Evolutionary conservation across 2,797 vertebrate species (phyloP).

Genomic region (Intellagama lesueurii): DNA sequence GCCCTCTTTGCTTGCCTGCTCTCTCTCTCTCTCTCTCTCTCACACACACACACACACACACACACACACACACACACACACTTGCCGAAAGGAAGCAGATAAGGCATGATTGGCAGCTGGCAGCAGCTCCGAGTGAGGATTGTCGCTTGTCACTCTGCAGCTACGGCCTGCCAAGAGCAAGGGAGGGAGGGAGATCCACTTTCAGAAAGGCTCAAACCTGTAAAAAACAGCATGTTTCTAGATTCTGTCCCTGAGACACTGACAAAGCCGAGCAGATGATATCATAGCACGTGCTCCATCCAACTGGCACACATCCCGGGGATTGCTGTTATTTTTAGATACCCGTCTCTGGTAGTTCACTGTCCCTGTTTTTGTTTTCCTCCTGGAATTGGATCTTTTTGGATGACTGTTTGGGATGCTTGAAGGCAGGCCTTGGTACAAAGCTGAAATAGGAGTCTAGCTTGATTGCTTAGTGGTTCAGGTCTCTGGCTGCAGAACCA

Average conservation of each 20-base stretch:
- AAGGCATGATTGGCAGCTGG: constrained; percentile 71
- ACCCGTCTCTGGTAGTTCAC: neutral
- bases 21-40: constrained; percentile 34
- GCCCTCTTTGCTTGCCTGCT: constrained; percentile 46
- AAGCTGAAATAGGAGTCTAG: neutral
- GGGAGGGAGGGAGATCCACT: neutral
- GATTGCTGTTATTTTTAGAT: neutral
- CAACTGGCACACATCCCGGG: neutral
- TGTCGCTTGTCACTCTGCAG: constrained; percentile 64
- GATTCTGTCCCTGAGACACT: neutral
- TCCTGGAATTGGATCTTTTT: neutral
- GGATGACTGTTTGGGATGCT: neutral
- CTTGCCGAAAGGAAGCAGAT: constrained; percentile 60
- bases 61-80: too few species aligned
- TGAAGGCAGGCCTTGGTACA: neutral
- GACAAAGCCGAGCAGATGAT: neutral
- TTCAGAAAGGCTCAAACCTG: neutral
- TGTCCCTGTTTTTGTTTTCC: neutral
- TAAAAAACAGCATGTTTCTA: neutral
- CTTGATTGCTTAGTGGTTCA: neutral
- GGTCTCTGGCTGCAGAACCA: too few species aligned
- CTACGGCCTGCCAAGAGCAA: constrained; percentile 59
- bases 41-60: too few species aligned
- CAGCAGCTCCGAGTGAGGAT: constrained; percentile 61
- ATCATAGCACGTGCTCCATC: neutral